Evolutionary conservation across 2,113 vertebrate genomes (phyloP), one percentile per base, ranked within the genome.

Genomic region (Nematolebias whitei): DNA sequence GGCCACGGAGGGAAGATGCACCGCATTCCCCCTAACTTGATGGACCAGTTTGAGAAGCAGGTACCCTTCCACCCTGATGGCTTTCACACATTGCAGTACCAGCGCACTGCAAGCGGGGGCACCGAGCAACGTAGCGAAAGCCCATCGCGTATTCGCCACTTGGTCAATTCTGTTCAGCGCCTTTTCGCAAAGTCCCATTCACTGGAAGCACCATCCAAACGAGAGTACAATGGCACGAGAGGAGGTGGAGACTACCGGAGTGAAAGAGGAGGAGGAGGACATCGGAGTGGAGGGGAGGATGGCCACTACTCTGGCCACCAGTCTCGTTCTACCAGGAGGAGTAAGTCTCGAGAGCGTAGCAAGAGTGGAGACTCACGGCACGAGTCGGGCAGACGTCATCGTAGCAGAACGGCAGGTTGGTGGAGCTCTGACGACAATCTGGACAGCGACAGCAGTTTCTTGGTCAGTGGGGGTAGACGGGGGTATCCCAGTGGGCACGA

Each of bases 391-490:
- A 85, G 95, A 53, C 94, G 96, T 52, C 97, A 98, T 66, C 95
- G 96, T 63, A 92, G 95, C 92, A 94, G 95, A 88, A 92, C 95
- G 12, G 90, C 96, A 18, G 98, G 98, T 76, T 99, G 98, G 98
- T 99, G 98, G 98, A 99, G 98, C 89, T 99, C 98, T 0, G 98
- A 99, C 0, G 98, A 99, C 89, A 99, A 99, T 91, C 87, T 99
- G 90, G 98, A 99, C 91, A 99, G 97, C 10, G 98, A 99, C 83
- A 99, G 96, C 67, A 96, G 98, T 91, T 98, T 94, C 86, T 90
- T 98, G 84, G 94, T 95, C 84, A 92, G 94, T 0, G 89, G 79
- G 2, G 88, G 80, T 22, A 85, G 87, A 79, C 90, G 93, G 55
- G 92, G 93, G 10, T 89, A 93, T 89, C 43, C 95, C 83, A 93